phyloP scores from a whole-genome alignment of 2,797 vertebrate genomes.

The Phyllotis vaccarum region DNA sequence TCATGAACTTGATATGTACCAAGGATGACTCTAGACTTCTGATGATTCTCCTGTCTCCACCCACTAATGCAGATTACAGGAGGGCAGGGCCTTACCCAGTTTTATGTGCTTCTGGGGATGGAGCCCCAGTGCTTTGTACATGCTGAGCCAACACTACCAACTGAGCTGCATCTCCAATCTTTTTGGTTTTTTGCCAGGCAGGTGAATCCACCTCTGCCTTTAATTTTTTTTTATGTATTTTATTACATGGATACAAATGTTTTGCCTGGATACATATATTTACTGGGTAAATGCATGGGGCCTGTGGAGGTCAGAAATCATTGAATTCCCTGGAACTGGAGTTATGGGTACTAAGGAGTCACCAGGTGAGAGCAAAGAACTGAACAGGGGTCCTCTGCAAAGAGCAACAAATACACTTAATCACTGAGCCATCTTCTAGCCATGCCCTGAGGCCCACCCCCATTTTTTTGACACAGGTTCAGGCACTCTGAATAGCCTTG shows the following conservation, averaged over 20 bases:
- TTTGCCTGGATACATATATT: background rate
- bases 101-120: background rate
- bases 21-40: background rate
- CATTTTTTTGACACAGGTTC: too few species aligned
- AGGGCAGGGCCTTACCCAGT: background rate
- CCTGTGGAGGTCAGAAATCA: background rate
- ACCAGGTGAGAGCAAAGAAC: background rate
- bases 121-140: background rate
- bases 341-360: background rate
- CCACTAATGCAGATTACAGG: too few species aligned
- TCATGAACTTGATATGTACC: background rate
- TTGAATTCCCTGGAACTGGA: background rate
- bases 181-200: background rate
- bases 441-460: background rate
- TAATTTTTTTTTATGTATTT: background rate
- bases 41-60: background rate
- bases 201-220: background rate
- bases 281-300: too few species aligned
- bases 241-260: background rate
- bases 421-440: background rate
- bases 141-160: background rate
- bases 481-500: background rate
- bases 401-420: background rate
- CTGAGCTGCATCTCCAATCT: background rate
- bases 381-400: too few species aligned